Evolutionary conservation across 2,113 vertebrate species (phyloP), one percentile per base, ranked within the genome.

Genomic region (Neopipo cinnamomea): DNA sequence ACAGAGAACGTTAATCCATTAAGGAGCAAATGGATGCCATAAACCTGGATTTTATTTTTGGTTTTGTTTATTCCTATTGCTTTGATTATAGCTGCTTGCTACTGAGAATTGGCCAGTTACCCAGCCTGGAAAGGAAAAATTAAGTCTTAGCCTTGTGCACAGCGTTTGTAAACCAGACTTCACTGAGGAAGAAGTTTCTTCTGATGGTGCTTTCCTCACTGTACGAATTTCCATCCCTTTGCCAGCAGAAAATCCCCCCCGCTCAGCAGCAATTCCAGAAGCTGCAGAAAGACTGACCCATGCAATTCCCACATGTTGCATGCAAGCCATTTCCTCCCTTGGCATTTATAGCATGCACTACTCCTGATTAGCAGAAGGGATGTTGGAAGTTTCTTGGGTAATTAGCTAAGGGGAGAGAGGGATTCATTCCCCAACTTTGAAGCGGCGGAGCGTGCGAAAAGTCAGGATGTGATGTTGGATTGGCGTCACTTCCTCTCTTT

Each of bases 401-500:
- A 96, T 96, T 82, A 87, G 73, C 56, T 50, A 68, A 76, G 35
- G 7, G 62, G 76, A 59, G 25, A 67, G 37, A 46, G 55, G 91
- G 87, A n/a, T 62, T 79, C 89, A 13, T 74, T 85, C 71, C 95
- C 11, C 6, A 88, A 46, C 91, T 65, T 66, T 28, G 91, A 91
- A 87, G 92, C 52, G 0, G 47, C 55, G 2, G 84, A 91, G 90
- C 16, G 18, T 70, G 81, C 87, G 56, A 75, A 89, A 67, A 11
- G 66, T 66, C 76, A 66, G 95, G 95, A 93, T 39, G 93, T 25
- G 75, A 82, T 71, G 49, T 23, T 49, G 92, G 20, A 86, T 91
- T 95, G 95, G 93, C 67, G 58, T 94, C 92, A 89, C 82, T 91
- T 94, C 96, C 95, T 50, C 80, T 28, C 82, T 56, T 76, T 81